phyloP scores from a whole-genome alignment of 2,113 vertebrate genomes.

The Tenrec ecaudatus region DNA sequence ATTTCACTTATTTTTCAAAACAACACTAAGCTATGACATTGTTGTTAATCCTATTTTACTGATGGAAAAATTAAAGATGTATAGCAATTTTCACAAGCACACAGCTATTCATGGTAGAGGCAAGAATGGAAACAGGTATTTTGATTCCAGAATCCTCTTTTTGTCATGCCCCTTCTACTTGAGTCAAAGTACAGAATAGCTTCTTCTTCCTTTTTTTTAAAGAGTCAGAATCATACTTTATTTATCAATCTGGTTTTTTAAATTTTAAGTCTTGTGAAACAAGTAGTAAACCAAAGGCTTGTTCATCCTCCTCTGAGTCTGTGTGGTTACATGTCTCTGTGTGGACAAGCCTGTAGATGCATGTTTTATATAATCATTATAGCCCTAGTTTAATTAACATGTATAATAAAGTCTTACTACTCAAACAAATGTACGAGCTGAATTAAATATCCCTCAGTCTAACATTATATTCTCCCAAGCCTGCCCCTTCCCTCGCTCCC shows the following conservation, averaged over 20 bases:
- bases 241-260: too few relatives aligned
- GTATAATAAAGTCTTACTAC: conserved; percentile 19
- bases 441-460: conserved; percentile 43
- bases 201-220: too few relatives aligned
- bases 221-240: too few relatives aligned
- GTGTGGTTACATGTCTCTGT: neutral
- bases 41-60: conserved; percentile 52
- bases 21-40: neutral
- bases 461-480: conserved; percentile 17
- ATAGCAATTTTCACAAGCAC: conserved; percentile 19
- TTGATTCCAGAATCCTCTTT: conserved; percentile 33
- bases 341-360: neutral
- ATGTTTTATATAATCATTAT: conserved; percentile 39
- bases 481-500: neutral
- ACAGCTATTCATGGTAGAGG: neutral
- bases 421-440: conserved; percentile 43
- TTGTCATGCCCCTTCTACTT: neutral
- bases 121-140: neutral
- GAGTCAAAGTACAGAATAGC: conserved; percentile 33
- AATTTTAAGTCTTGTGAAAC: neutral
- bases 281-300: neutral
- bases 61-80: conserved; percentile 15
- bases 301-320: neutral
- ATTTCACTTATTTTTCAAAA: conserved; percentile 67
- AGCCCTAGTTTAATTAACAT: neutral